Evolutionary conservation across 2,113 vertebrate species (phyloP), one percentile per base, ranked within the genome.

Genomic region (Nycticebus coucang): DNA sequence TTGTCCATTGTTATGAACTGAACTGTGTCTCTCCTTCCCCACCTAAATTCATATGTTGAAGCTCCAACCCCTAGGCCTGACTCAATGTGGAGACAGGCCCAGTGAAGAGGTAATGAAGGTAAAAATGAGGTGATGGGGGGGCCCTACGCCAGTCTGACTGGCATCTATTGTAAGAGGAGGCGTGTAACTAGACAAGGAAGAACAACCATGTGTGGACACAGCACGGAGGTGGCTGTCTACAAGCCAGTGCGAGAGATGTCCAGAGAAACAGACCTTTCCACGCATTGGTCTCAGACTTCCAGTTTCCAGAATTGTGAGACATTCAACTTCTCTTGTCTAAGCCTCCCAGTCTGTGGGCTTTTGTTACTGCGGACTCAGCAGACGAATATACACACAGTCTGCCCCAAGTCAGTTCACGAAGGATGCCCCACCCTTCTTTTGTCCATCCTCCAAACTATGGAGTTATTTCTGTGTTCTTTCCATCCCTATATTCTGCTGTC

Each of bases 71-170:
- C 21, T 14, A 75, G 11, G 28, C 75, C 8, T 91, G 71, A 74
- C 1, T 53, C 3, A n/a, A 53, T 90, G 87, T 93, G 66, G 62
- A 79, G 62, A 80, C 2, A 90, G 24, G 4, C 7, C 5, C 53
- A 77, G 88, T 81, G 53, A 80, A 84, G 60, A 64, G 2, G 41
- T 83, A 91, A 59, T 15, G 79, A 79, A 79, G 21, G 33, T 84
- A 79, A 78, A 78, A 72, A 55, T 69, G 28, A 87, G n/a, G 30
- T 45, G 22, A 30, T 12, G 17, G 4, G 4, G 86, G 4, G 55
- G 26, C 3, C 0, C 33, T 33, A 35, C 57, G 53, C 30, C 71
- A 64, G 22, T 66, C 19, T 18, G 8, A 74, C 10, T 24, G 24
- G 18, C 69, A 2, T 64, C 15, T 8, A 9, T 86, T 71, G 5